Base-by-base conservation (phyloP, 2,113 vertebrate genomes). In the Charadrius vociferus region DNA sequence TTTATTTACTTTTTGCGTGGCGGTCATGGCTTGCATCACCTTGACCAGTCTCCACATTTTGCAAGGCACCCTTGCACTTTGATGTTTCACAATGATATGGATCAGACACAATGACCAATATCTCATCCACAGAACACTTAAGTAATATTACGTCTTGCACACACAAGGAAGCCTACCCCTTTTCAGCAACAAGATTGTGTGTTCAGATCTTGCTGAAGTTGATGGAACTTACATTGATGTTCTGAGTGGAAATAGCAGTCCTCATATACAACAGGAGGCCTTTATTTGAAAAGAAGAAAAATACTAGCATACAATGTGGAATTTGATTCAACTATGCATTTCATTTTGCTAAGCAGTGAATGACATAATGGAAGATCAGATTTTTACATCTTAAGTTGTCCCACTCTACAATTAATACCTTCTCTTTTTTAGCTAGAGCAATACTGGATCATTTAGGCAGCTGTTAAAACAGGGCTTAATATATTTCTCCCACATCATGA, bases 401-500 rank as follows among this genome's bases (percentile, higher is more conserved):
- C 53, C 30, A 37, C 6, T 77, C 58, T 26, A 24, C 66, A 49
- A 5, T 27, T 2, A 72, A 30, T 86, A 72, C 12, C 26, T 58
- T 27, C 9, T 85, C 24, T 53, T 75, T 87, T 81, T 65, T 36
- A 75, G 37, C 16, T 59, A 68, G 20, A 86, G 63, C 34, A 73
- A 37, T 81, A 81, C 36, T 82, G 12, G 39, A 23, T 61, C 53
- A 37, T 59, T 79, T 82, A 75, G 50, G 61, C 47, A 95, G 70
- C 56, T 94, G 29, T 74, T 93, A 71, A 75, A 95, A 90, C n/a
- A 56, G 23, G 5, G 32, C 22, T 74, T 86, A 73, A 71, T 36
- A 3, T 70, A 36, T 36, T 61, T 95, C 19, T 78, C 20, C 32
- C 50, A 52, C 41, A 34, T 77, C 8, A 7, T 47, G 37, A 92